Evolutionary conservation across 1,140 invertebrate species (phyloP).

Genomic region (Neoseiulus cucumeris): DNA sequence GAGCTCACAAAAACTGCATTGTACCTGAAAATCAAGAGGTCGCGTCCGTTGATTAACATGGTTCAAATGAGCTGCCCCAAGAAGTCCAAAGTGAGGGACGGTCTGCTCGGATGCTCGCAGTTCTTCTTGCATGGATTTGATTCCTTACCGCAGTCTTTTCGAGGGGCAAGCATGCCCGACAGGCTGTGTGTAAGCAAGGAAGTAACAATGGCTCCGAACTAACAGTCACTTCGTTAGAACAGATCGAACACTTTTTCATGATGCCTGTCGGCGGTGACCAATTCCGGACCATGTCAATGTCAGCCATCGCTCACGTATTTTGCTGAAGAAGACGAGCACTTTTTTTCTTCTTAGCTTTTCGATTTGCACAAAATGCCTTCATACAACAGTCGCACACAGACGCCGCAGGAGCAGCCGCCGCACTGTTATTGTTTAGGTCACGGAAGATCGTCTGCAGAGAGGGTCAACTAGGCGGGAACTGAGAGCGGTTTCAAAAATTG

Average conservation of each 20-base stretch:
- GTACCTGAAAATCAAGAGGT: constrained; percentile 24
- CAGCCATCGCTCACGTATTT: not conserved
- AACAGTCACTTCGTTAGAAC: not conserved
- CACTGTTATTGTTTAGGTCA: not conserved
- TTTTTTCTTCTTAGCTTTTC: not conserved
- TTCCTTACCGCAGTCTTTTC: constrained; percentile 37
- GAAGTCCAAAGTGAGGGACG: not conserved
- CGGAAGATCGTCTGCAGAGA: not conserved
- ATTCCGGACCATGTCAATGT: not conserved
- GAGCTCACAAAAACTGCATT: constrained; percentile 32
- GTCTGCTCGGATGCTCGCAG: constrained; percentile 15
- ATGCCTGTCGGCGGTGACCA: not conserved
- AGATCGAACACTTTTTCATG: not conserved
- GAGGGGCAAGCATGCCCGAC: constrained; percentile 46
- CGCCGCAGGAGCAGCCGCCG: not conserved
- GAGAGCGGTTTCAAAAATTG: too few relatives aligned
- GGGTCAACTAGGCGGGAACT: not conserved
- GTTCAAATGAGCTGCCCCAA: not conserved
- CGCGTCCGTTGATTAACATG: constrained; percentile 16
- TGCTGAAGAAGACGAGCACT: not conserved
- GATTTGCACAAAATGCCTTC: not conserved
- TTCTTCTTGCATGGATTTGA: constrained; percentile 3
- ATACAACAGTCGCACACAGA: not conserved
- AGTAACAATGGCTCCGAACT: constrained; percentile 44
- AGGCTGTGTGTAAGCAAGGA: constrained; percentile 64